Evolutionary conservation across 2,888 invertebrate genomes (phyloP), one percentile per base, ranked within the genome.

Genomic region (Drosophila falleni): DNA sequence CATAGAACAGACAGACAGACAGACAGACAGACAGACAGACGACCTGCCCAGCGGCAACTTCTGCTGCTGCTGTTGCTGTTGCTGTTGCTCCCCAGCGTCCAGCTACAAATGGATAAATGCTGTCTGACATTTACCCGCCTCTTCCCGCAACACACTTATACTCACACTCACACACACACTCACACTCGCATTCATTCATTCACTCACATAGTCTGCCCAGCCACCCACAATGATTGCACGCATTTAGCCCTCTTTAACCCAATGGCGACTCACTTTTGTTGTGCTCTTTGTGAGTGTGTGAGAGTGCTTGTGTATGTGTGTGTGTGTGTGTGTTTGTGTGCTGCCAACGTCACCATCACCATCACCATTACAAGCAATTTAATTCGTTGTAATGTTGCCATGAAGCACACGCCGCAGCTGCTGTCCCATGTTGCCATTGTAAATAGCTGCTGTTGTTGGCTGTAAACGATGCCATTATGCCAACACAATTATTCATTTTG

Each of bases 331-430:
- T 70, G 70, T 19, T 1, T 19, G 19, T 19, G 19, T 19, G 19
- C 67, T 64, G 61, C 39, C 37, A 41, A 23, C n/a, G 50, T 50
- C 50, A 35, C 50, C 33, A 35, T 50, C 49, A 37, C 39, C 85
- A 77, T 74, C 86, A 64, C 71, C 88, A 89, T 91, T 89, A 90
- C 90, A 90, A 89, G 79, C 91, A 83, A 90, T 90, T 90, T 90
- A 90, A 90, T 87, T 89, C 82, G 89, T 82, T 80, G 86, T 81
- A 80, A 89, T 89, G 88, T 80, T 87, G 89, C 81, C 81, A 74
- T 67, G 85, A 75, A 80, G 78, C 71, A 71, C 61, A 68, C 62
- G 61, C 23, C 66, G 55, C 70, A 73, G 71, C 71, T 69, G 73
- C 71, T 71, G 54, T 35, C 49, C 58, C 70, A 53, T 59, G 75